These are phyloP conservation scores for Panagrolaimus sp. DNA, from an alignment of 1,140 invertebrate genomes.

Conservation along the genomic window DNA sequence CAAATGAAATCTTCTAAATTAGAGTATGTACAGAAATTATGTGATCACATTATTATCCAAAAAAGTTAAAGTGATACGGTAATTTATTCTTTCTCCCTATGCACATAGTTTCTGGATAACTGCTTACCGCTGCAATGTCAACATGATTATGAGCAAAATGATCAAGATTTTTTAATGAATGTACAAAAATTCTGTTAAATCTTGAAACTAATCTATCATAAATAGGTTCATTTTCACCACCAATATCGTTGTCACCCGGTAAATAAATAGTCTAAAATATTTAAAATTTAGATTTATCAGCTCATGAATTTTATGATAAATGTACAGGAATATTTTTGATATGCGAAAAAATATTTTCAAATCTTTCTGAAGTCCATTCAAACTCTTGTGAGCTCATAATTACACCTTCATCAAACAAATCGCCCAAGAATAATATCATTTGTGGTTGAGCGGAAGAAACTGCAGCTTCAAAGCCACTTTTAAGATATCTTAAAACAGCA, in stretches of 20 bases:
- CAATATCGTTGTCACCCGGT: slow-evolving; percentile 41
- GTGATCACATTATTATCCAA: too few species aligned
- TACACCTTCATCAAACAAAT: slow-evolving; percentile 41
- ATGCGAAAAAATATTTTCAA: slow-evolving; percentile 32
- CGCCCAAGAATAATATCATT: slow-evolving; percentile 33
- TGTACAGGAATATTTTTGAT: slow-evolving; percentile 19
- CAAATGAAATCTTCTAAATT: too few species aligned
- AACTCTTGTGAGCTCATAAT: slow-evolving; percentile 26
- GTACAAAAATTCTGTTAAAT: background rate
- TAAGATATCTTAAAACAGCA: slow-evolving; percentile 26
- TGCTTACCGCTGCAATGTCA: background rate
- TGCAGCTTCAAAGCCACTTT: slow-evolving; percentile 17
- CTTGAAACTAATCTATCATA: slow-evolving; percentile 3
- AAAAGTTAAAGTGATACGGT: too few species aligned
- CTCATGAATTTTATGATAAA: slow-evolving; percentile 17
- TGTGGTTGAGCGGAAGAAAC: slow-evolving; percentile 16
- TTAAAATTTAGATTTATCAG: background rate
- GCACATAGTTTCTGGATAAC: too few species aligned
- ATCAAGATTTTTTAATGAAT: background rate
- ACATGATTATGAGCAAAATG: background rate
- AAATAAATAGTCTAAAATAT: slow-evolving; percentile 31
- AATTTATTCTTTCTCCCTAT: too few species aligned
- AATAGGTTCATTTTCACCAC: slow-evolving; percentile 36
- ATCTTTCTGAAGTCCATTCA: slow-evolving; percentile 19
- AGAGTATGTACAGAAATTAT: too few species aligned